Evolutionary conservation across 1,140 invertebrate genomes (phyloP), one percentile per base, ranked within the genome.

Genomic region (Heterodera carotae): DNA sequence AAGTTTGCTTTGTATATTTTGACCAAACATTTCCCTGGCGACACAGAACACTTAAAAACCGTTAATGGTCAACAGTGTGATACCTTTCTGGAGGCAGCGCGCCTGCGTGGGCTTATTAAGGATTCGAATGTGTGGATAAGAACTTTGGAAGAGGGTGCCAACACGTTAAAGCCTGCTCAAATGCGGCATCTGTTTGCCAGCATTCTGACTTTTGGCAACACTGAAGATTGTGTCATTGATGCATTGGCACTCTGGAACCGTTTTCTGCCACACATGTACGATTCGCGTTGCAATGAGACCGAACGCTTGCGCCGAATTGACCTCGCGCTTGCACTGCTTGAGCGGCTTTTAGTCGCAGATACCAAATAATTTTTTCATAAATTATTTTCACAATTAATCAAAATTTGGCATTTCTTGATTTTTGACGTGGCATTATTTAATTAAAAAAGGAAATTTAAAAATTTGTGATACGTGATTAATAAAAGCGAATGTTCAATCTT

Each of bases 1-100:
- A 31, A 31, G 15, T 69, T 69, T 36, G 31, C 68, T 36, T 31
- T 69, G 29, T 69, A 69, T 12, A 48, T 69, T 48, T 31, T 69
- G 2, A 69, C 10, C n/a, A 69, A 36, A 18, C 68, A 69, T 4
- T 69, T 69, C 10, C 68, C 68, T 36, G 68, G 68, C 4, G 68
- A 69, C 34, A 27, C 68, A 3, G 68, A 69, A 2, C 68, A 69
- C 22, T 15, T 69, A 15, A 36, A 36, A 18, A 69, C 10, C 53
- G 68, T 69, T 1, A 69, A 31, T 33, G 68, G 27, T 15, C 39
- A 10, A 8, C 39, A 43, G 27, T 69, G 31, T 33, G 31, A 69
- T 15, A 36, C 68, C 2, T 69, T 69, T 36, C 25, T 48, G 27
- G 68, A 29, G 15, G 68, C 68, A 18, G 68, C 68, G 12, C 68